phyloP scores from a whole-genome alignment of 2,113 vertebrate species.

The Bubalus kerabau region DNA sequence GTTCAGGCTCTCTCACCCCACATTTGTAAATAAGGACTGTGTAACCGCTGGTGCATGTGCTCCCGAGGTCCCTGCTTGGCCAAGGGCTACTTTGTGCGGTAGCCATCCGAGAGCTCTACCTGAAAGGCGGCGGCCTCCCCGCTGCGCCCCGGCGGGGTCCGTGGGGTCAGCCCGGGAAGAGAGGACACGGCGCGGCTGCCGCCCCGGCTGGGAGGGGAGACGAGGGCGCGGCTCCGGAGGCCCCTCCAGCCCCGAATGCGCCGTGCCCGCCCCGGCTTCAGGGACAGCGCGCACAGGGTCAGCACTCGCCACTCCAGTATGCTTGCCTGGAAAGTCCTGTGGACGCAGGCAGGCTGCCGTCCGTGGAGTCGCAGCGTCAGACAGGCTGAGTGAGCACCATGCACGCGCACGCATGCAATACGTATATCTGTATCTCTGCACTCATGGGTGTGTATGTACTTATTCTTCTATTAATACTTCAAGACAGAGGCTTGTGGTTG shows the following conservation, averaged over 20 bases:
- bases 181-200: fast-evolving
- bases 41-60: neutral
- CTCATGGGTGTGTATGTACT: neutral
- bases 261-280: fast-evolving
- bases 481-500: neutral
- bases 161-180: fast-evolving
- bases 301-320: neutral
- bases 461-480: neutral
- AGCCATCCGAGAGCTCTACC: fast-evolving
- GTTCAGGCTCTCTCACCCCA: neutral
- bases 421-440: neutral
- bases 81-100: neutral
- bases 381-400: neutral
- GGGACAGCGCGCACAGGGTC: neutral
- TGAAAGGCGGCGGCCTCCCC: neutral
- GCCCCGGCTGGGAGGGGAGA: neutral
- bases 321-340: neutral
- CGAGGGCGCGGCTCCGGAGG: fast-evolving
- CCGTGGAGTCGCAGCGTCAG: fast-evolving
- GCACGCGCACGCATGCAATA: fast-evolving
- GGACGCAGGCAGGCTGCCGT: neutral
- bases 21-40: neutral
- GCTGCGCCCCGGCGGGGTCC: neutral
- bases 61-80: neutral
- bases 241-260: neutral